Percentiles rank a stretch among this genome's conserved stretches.
phyloP scores from a whole-genome alignment of 1,140 invertebrate species.

The Doryteuthis pealeii region DNA sequence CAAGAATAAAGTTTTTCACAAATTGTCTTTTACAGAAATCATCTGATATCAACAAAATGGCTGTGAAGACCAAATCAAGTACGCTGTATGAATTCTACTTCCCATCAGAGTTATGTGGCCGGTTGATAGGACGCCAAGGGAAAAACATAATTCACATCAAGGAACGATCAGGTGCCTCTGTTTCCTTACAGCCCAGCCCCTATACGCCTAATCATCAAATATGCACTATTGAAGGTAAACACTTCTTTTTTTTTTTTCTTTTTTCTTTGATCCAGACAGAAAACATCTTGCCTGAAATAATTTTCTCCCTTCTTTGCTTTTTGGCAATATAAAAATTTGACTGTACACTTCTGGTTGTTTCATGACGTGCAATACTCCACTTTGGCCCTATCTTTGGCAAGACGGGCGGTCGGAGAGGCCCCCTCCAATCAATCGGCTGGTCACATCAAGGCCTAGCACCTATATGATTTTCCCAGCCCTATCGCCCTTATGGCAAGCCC shows the following conservation, averaged over 20 bases:
- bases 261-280: background rate
- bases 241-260: conserved; percentile 10
- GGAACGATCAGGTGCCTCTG: conserved; percentile 73
- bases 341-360: too few species aligned
- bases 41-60: too few species aligned
- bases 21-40: too few species aligned
- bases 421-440: too few species aligned
- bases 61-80: conserved; percentile 9
- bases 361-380: too few species aligned
- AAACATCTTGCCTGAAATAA: background rate
- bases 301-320: background rate
- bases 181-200: conserved; percentile 77
- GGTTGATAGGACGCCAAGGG: conserved; percentile 83
- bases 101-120: conserved; percentile 75
- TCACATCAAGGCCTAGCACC: too few species aligned
- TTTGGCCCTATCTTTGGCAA: too few species aligned
- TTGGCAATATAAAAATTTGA: background rate
- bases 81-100: conserved; percentile 76
- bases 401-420: too few species aligned
- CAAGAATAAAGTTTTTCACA: too few species aligned
- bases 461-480: too few species aligned
- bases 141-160: conserved; percentile 81
- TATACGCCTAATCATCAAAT: conserved; percentile 73
- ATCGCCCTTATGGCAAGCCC: too few species aligned
- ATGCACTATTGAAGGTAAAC: conserved; percentile 77